Percentiles rank a stretch among this genome's conserved stretches.
phyloP scores from a whole-genome alignment of 2,888 invertebrate species.

The Saturnia pavonia region DNA sequence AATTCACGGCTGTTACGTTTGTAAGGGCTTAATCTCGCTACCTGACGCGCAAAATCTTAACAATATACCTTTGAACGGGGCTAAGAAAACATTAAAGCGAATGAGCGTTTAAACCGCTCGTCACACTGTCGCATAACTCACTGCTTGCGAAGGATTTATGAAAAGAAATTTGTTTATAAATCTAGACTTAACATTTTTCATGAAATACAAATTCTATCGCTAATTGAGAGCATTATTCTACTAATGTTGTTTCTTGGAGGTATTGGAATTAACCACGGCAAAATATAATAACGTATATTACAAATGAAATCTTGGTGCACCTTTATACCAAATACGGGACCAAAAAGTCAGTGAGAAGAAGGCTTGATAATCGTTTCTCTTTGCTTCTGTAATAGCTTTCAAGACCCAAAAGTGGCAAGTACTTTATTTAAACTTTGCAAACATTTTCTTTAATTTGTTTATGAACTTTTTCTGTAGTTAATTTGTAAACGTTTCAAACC shows the following conservation, averaged over 20 bases:
- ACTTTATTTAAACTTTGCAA: not conserved
- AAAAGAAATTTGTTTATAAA: not conserved
- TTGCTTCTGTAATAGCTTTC: not conserved
- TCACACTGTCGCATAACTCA: conserved; percentile 2
- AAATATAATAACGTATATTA: not conserved
- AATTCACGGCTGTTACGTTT: not conserved
- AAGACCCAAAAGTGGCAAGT: not conserved
- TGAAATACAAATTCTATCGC: too few relatives aligned
- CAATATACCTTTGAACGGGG: conserved; percentile 5
- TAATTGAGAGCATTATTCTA: too few relatives aligned
- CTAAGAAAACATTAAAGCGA: conserved; percentile 5
- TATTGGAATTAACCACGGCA: not conserved
- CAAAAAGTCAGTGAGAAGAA: too few relatives aligned
- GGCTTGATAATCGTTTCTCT: too few relatives aligned
- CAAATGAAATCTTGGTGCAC: too few relatives aligned
- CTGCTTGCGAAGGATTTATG: not conserved
- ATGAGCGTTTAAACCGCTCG: not conserved
- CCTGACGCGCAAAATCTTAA: conserved; percentile 6
- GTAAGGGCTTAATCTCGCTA: conserved; percentile 11
- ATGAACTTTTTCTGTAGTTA: not conserved
- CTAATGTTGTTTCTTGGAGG: too few relatives aligned
- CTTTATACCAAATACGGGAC: too few relatives aligned
- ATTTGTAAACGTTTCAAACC: not conserved
- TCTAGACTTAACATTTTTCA: not conserved
- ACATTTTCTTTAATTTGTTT: not conserved